A percentile compares a stretch with the other conserved stretches of the same genome.
Conservation (phyloP, 2,113 vertebrate genomes). For the Danionella cerebrum region DNA sequence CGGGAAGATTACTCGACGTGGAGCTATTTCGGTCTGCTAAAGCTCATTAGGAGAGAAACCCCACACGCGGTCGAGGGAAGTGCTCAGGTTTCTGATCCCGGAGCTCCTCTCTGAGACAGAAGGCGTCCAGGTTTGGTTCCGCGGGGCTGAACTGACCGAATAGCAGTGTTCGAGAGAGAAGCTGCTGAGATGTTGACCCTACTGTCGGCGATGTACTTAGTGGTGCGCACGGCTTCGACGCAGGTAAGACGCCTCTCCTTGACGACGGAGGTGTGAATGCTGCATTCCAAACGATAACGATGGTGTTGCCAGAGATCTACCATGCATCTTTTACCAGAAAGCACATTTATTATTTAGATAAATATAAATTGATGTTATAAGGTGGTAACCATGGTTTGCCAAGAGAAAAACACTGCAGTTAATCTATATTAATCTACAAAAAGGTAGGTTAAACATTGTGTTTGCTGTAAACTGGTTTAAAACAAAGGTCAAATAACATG, state of each 20-base stretch:
- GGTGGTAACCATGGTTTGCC: too few species aligned
- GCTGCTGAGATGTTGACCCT: constrained; percentile 57
- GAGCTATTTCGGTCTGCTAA: constrained; percentile 55
- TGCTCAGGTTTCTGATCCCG: background rate
- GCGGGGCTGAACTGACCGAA: background rate
- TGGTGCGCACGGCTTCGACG: constrained; percentile 55
- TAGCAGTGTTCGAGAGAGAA: background rate
- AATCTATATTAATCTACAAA: too few species aligned
- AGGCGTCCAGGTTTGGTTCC: background rate
- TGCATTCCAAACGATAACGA: too few species aligned
- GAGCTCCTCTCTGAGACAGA: background rate
- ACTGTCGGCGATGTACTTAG: constrained; percentile 66
- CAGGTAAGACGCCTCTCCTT: constrained; percentile 54
- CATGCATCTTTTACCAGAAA: too few species aligned
- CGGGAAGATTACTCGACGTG: constrained; percentile 29
- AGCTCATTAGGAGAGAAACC: constrained; percentile 53
- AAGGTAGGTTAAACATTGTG: too few species aligned
- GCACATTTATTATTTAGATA: too few species aligned
- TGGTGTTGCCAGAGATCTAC: too few species aligned
- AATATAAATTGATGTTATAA: too few species aligned
- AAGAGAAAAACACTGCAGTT: too few species aligned
- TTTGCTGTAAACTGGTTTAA: too few species aligned
- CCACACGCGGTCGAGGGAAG: background rate
- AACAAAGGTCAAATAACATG: too few species aligned
- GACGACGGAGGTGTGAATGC: background rate